A percentile compares a stretch with the other conserved stretches of the same genome.
These are phyloP conservation scores for Agelaius phoeniceus DNA, from an alignment of 2,113 vertebrate species.

Conservation along the genomic window DNA sequence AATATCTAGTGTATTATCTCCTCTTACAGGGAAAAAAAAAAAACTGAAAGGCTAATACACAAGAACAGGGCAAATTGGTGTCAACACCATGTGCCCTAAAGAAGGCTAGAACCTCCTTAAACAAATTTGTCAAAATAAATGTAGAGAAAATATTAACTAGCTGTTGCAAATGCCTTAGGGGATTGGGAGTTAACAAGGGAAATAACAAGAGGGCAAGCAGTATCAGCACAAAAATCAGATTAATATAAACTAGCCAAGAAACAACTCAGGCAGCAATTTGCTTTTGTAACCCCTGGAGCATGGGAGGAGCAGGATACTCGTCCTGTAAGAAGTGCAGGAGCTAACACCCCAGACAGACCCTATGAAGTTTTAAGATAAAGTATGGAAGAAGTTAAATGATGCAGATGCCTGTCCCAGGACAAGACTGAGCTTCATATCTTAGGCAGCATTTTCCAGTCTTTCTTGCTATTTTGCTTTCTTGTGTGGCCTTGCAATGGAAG, in stretches of 20 bases:
- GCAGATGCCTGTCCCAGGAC: neutral
- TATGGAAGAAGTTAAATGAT: neutral
- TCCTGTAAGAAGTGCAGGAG: neutral
- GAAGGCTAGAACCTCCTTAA: neutral
- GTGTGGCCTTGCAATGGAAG: neutral
- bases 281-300: neutral
- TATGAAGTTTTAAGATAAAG: neutral
- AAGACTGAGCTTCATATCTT: neutral
- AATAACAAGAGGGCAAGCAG: neutral
- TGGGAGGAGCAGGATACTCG: accelerated
- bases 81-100: neutral
- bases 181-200: neutral
- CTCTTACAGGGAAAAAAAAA: neutral
- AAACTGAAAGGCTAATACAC: neutral
- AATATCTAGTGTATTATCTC: neutral
- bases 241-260: neutral
- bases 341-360: neutral
- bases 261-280: neutral
- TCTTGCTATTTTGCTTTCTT: neutral
- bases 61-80: neutral
- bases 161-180: neutral
- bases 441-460: neutral
- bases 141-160: neutral
- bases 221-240: neutral
- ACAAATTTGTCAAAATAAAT: neutral